Conservation (phyloP, 92 coral and sea anemone species). For the Ricordea florida region DNA sequence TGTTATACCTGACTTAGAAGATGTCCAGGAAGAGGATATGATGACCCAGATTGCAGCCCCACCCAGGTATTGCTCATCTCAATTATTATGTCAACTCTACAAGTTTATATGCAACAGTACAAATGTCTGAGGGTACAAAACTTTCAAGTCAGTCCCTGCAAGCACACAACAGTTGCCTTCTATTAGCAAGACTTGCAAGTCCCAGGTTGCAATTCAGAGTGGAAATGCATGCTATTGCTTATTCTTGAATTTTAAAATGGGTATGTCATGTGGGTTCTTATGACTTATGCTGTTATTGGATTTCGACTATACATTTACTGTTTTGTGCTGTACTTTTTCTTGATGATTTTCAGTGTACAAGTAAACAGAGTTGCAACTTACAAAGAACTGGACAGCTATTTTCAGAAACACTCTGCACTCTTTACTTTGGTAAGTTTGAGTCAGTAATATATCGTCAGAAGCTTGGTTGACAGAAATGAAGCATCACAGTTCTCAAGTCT, state of each 20-base stretch:
- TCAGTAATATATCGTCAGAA: not conserved
- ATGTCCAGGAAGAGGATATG: constrained; percentile 97
- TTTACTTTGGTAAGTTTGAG: constrained; percentile 80
- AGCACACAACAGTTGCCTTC: too few relatives aligned
- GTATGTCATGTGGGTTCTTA: too few relatives aligned
- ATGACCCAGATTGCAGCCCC: constrained; percentile 97
- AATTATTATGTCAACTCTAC: not conserved
- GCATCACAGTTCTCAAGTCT: too few relatives aligned
- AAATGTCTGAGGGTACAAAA: too few relatives aligned
- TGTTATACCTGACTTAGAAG: constrained; percentile 94
- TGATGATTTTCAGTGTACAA: constrained; percentile 68
- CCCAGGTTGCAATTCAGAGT: too few relatives aligned
- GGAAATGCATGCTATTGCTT: too few relatives aligned
- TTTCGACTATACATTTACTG: too few relatives aligned
- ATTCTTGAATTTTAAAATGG: too few relatives aligned
- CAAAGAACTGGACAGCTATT: constrained; percentile 90
- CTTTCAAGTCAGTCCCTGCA: too few relatives aligned
- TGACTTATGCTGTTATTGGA: too few relatives aligned
- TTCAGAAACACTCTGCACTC: constrained; percentile 93
- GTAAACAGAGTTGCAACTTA: constrained; percentile 98
- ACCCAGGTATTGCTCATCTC: constrained; percentile 61
- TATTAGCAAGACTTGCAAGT: too few relatives aligned
- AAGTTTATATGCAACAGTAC: not conserved
- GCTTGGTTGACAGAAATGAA: not conserved
- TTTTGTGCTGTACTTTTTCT: not conserved